These are phyloP conservation scores for Orchestia grillus DNA, from an alignment of 1,140 invertebrate genomes.

Conservation along the genomic window DNA sequence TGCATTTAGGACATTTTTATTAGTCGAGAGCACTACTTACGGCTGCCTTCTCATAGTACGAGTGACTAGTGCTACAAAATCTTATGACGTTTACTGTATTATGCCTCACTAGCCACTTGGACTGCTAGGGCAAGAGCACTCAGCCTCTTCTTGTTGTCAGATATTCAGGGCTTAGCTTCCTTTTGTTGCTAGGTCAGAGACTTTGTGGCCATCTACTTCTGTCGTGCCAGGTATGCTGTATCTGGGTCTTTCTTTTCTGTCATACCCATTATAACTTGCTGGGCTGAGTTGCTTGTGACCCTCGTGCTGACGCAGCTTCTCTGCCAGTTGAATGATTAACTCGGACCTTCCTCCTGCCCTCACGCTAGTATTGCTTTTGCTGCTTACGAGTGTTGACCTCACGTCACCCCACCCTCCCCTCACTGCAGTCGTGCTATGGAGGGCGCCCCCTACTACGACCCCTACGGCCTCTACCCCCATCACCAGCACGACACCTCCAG, in stretches of 20 bases:
- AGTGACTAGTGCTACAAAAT: not conserved
- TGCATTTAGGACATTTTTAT: not conserved
- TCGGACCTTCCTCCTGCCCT: not conserved
- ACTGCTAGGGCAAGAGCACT: not conserved
- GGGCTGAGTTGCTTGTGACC: too few relatives aligned
- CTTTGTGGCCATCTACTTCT: not conserved
- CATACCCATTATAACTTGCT: not conserved
- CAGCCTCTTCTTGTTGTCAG: not conserved
- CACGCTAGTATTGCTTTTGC: not conserved
- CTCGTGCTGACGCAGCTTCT: not conserved
- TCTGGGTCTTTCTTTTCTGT: not conserved
- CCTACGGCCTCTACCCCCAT: slow-evolving; percentile 47
- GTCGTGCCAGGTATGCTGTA: too few relatives aligned
- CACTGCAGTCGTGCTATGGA: slow-evolving; percentile 37
- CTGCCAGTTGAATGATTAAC: not conserved
- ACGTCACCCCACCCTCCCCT: not conserved
- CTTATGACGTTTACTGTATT: not conserved
- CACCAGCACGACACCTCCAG: slow-evolving; percentile 45
- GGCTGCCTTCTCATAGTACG: too few relatives aligned
- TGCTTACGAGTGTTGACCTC: not conserved
- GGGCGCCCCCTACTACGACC: not conserved
- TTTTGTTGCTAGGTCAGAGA: not conserved
- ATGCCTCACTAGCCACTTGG: not conserved
- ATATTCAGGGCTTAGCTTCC: not conserved
- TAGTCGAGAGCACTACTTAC: not conserved